These are phyloP conservation scores for Heliconius sara DNA, from an alignment of 2,888 invertebrate species.

Conservation along the genomic window DNA sequence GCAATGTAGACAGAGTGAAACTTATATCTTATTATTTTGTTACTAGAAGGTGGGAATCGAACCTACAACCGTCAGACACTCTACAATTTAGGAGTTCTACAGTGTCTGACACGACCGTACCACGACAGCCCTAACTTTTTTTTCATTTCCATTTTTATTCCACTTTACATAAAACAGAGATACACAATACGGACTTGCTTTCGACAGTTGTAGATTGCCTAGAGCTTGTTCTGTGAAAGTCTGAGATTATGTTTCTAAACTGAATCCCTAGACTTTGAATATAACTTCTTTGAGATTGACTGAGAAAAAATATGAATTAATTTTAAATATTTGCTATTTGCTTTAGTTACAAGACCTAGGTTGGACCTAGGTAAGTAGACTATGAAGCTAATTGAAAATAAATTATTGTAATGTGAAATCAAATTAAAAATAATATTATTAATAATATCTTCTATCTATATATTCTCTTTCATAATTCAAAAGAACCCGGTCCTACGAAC, in stretches of 20 bases:
- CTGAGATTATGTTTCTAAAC: constrained; percentile 14
- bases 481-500: too few species aligned
- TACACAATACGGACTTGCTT: background rate
- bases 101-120: too few species aligned
- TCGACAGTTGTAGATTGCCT: constrained; percentile 16
- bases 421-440: too few species aligned
- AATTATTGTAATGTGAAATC: too few species aligned
- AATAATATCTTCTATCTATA: too few species aligned
- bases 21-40: too few species aligned
- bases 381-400: too few species aligned
- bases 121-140: background rate
- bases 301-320: background rate
- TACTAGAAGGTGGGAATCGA: background rate
- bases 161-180: background rate
- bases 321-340: background rate
- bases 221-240: constrained; percentile 2
- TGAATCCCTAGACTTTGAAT: background rate
- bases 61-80: background rate
- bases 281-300: background rate
- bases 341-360: background rate
- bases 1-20: too few species aligned
- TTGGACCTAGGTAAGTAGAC: too few species aligned
- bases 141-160: background rate
- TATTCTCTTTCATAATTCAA: too few species aligned
- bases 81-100: background rate